Evolutionary conservation across 2,888 invertebrate genomes (phyloP).

Genomic region (Phyllotreta striolata): DNA sequence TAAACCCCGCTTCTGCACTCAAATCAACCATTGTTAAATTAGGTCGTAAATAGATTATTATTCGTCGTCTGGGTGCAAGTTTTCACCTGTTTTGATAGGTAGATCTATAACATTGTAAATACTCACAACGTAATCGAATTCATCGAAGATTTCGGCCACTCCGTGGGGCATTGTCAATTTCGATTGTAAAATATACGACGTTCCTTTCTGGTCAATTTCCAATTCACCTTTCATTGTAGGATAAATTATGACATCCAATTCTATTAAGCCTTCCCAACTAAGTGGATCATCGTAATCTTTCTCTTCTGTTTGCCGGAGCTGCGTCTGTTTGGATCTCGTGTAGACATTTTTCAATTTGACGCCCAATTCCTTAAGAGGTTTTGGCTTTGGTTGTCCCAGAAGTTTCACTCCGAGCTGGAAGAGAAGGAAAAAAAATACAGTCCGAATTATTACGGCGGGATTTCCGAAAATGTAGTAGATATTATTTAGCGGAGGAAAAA

Average conservation of each 20-base stretch:
- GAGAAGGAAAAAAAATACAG: slow-evolving; percentile 14
- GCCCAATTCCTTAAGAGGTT: slow-evolving; percentile 57
- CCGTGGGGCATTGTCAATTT: slow-evolving; percentile 66
- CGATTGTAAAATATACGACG: slow-evolving; percentile 66
- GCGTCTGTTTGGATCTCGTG: slow-evolving; percentile 48
- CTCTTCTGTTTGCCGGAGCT: slow-evolving; percentile 40
- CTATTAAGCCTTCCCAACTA: slow-evolving; percentile 65
- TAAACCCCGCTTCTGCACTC: neutral
- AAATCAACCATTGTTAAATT: neutral
- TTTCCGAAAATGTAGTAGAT: neutral
- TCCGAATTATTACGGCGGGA: neutral
- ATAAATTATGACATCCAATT: slow-evolving; percentile 67
- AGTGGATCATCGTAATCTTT: slow-evolving; percentile 62
- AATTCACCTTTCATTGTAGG: slow-evolving; percentile 66
- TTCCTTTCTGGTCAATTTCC: slow-evolving; percentile 66
- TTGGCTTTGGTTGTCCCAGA: slow-evolving; percentile 57
- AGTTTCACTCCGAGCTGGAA: slow-evolving; percentile 61
- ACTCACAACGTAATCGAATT: slow-evolving; percentile 65
- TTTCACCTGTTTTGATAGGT: neutral
- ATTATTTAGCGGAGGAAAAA: neutral
- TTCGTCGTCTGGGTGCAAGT: neutral
- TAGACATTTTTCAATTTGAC: slow-evolving; percentile 57
- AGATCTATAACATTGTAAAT: neutral
- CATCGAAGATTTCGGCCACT: slow-evolving; percentile 65
- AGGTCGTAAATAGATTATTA: neutral